Percentiles rank a stretch among this genome's conserved stretches.
phyloP scores from a whole-genome alignment of 2,888 invertebrate species.

The Alsophila aescularia region DNA sequence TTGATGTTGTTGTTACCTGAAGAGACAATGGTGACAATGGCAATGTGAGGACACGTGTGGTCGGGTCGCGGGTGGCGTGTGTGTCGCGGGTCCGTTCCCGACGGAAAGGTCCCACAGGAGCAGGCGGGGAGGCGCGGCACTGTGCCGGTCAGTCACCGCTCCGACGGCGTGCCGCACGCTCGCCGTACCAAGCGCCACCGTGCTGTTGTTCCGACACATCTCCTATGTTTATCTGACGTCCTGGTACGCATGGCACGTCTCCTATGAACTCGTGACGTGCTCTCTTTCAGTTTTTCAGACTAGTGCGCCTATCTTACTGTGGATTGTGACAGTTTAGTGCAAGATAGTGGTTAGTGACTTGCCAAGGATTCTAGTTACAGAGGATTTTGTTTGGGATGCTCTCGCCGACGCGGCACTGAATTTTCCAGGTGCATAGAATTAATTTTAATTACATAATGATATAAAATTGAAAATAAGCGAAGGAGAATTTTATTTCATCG shows the following conservation, averaged over 20 bases:
- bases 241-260: slow-evolving; percentile 63
- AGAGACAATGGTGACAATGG: slow-evolving; percentile 40
- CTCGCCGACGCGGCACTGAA: slow-evolving; percentile 49
- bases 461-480: not conserved
- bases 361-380: slow-evolving; percentile 62
- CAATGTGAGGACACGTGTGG: slow-evolving; percentile 33
- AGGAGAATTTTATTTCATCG: not conserved
- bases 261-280: slow-evolving; percentile 69
- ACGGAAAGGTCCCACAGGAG: slow-evolving; percentile 79
- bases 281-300: slow-evolving; percentile 56
- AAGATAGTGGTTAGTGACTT: slow-evolving; percentile 71
- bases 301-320: slow-evolving; percentile 50
- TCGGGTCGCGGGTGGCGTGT: slow-evolving; percentile 38
- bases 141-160: slow-evolving; percentile 84
- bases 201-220: slow-evolving; percentile 62
- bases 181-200: slow-evolving; percentile 57
- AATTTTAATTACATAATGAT: not conserved
- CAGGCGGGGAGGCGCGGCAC: slow-evolving; percentile 79
- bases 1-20: slow-evolving; percentile 32
- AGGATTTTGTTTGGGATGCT: slow-evolving; percentile 67
- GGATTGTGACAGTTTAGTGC: slow-evolving; percentile 75
- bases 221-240: slow-evolving; percentile 69
- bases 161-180: slow-evolving; percentile 76
- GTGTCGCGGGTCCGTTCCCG: slow-evolving; percentile 69
- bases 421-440: slow-evolving; percentile 54